Conservation (phyloP, 1,140 invertebrate genomes). For the Drosophila sturtevanti region DNA sequence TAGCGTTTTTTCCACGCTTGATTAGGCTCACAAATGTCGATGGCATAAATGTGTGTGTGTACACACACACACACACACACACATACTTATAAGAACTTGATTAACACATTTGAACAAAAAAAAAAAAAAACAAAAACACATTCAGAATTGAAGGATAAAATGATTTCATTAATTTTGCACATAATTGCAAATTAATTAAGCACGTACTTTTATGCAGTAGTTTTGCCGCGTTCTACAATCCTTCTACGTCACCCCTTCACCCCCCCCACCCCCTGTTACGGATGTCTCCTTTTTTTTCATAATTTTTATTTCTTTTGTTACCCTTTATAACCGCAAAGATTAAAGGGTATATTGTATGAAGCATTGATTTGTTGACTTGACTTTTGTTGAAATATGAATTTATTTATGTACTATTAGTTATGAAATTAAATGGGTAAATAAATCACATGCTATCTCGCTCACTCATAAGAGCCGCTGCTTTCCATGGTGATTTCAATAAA, state of each 20-base stretch:
- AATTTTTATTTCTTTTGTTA: background rate
- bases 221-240: background rate
- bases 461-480: too few relatives aligned
- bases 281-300: background rate
- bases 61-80: too few relatives aligned
- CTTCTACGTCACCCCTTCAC: background rate
- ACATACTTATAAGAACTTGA: conserved; percentile 43
- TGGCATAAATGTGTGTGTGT: conserved; percentile 7
- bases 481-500: too few relatives aligned
- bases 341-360: background rate
- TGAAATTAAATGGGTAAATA: too few relatives aligned
- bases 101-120: conserved; percentile 59
- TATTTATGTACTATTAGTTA: too few relatives aligned
- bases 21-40: conserved; percentile 24
- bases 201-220: background rate
- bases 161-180: conserved; percentile 76
- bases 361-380: too few relatives aligned
- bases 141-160: conserved; percentile 50
- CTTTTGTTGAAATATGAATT: too few relatives aligned
- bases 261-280: background rate
- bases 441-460: too few relatives aligned
- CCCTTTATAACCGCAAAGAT: background rate
- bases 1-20: conserved; percentile 58
- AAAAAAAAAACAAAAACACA: conserved; percentile 24
- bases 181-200: conserved; percentile 75